Conservation (phyloP, 1,140 invertebrate genomes). For the Nephotettix cincticeps region DNA sequence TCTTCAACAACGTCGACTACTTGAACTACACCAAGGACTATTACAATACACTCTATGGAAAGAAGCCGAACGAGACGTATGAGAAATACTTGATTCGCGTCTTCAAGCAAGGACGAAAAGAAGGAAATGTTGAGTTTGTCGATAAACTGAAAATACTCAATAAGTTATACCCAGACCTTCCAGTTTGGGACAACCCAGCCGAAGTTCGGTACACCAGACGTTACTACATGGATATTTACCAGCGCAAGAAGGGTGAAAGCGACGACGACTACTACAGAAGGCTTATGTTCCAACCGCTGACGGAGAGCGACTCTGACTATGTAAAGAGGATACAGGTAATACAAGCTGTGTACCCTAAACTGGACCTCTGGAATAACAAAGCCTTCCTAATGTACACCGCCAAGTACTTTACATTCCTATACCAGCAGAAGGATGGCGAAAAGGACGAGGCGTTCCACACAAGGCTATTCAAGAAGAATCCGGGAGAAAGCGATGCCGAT, state of each 20-base stretch:
- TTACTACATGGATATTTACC: constrained; percentile 8
- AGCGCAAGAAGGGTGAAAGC: neutral
- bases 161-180: neutral
- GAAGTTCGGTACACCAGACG: constrained; percentile 13
- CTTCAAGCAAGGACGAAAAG: neutral
- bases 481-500: neutral
- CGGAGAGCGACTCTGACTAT: neutral
- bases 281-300: neutral
- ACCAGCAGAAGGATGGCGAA: constrained; percentile 8
- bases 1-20: constrained; percentile 6
- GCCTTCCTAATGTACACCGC: neutral
- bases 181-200: neutral
- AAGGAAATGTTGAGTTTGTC: constrained; percentile 8
- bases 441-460: neutral
- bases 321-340: neutral
- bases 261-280: constrained; percentile 16
- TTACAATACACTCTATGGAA: neutral
- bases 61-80: neutral
- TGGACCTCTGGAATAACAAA: neutral
- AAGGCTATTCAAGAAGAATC: neutral
- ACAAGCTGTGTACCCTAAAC: neutral
- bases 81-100: neutral
- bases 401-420: neutral
- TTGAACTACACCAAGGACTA: neutral
- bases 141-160: constrained; percentile 1